Percentiles rank a stretch among this genome's conserved stretches.
phyloP scores from a whole-genome alignment of 2,888 invertebrate species.

The Pandemis corylana region DNA sequence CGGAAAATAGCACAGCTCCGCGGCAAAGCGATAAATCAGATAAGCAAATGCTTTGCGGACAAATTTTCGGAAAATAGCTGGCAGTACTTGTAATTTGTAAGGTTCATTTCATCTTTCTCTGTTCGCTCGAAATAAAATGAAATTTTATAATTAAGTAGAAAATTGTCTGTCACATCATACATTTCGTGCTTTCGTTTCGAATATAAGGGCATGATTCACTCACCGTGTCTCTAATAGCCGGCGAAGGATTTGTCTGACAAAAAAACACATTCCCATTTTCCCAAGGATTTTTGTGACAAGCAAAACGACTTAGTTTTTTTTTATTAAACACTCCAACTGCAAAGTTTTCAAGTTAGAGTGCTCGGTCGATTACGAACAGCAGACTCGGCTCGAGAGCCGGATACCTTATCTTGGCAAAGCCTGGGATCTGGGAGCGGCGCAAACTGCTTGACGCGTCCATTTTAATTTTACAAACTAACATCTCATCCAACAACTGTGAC shows the following conservation, averaged over 20 bases:
- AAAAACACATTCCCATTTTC: conserved; percentile 11
- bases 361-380: conserved; percentile 25
- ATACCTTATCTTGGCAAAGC: conserved; percentile 7
- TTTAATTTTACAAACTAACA: conserved; percentile 20
- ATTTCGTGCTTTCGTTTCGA: no score
- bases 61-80: no score
- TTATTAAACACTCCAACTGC: conserved; percentile 30
- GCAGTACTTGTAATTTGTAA: no score
- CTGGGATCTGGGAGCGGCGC: not conserved
- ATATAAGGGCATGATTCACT: not conserved
- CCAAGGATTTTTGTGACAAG: not conserved
- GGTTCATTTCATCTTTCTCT: no score
- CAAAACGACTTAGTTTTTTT: conserved; percentile 26
- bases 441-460: conserved; percentile 1
- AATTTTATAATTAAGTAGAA: no score
- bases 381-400: conserved; percentile 10
- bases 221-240: conserved; percentile 9
- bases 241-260: conserved; percentile 7
- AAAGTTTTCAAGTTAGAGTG: conserved; percentile 36
- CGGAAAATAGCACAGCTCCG: no score
- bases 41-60: no score
- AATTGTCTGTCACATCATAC: no score
- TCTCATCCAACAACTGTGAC: not conserved
- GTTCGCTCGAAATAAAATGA: no score
- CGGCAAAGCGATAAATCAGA: no score